Conservation (phyloP, 2,797 vertebrate species). For the Darevskia mixta region DNA sequence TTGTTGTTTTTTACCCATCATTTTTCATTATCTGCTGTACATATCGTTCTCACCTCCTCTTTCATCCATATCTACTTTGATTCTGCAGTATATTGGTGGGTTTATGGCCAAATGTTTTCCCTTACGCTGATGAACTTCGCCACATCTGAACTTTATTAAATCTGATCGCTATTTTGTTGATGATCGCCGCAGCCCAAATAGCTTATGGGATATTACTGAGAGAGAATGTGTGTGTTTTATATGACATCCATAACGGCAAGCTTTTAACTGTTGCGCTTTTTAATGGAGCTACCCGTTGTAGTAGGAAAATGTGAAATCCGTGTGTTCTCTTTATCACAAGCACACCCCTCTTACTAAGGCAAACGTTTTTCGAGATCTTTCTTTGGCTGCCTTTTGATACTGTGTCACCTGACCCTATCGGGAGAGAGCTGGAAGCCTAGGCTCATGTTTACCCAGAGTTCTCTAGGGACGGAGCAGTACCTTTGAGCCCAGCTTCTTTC, state of each 20-base stretch:
- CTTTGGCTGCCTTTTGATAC: conserved; percentile 79
- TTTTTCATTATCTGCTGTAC: conserved; percentile 29
- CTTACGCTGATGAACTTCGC: not conserved
- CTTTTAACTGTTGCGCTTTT: not conserved
- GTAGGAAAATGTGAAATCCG: conserved; percentile 63
- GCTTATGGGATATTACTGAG: not conserved
- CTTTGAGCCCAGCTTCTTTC: conserved; percentile 79
- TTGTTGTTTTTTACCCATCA: conserved; percentile 6
- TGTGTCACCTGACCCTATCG: conserved; percentile 73
- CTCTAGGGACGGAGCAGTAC: conserved; percentile 80
- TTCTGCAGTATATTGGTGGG: not conserved
- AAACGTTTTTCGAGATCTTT: conserved; percentile 78
- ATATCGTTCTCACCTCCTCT: conserved; percentile 38
- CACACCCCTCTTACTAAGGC: conserved; percentile 33
- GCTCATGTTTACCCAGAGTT: conserved; percentile 84
- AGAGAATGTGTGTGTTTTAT: not conserved
- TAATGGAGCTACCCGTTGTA: conserved; percentile 46
- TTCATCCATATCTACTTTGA: not conserved
- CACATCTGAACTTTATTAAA: conserved; percentile 28
- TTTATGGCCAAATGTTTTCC: conserved; percentile 6
- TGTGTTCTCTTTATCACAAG: conserved; percentile 30
- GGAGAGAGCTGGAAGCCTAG: conserved; percentile 79
- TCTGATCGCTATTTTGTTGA: not conserved
- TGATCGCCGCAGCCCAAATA: not conserved
- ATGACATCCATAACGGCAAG: not conserved